These are phyloP conservation scores for Pipistrellus pygmaeus DNA, from an alignment of 2,797 vertebrate genomes.

Conservation along the genomic window DNA sequence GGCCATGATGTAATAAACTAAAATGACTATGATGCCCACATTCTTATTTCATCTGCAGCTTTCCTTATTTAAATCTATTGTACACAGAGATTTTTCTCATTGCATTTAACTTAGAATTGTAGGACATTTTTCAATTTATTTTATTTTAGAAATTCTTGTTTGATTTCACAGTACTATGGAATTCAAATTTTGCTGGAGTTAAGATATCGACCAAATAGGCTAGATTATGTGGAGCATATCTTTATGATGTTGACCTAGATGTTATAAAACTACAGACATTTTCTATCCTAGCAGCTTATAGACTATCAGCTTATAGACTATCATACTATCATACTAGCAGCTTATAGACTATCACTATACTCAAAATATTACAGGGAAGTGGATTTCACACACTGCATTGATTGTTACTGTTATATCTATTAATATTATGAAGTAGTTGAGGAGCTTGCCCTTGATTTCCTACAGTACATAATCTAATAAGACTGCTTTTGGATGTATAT, in stretches of 20 bases:
- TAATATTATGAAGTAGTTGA: constrained; percentile 12
- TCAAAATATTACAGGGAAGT: constrained; percentile 57
- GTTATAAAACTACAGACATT: constrained; percentile 65
- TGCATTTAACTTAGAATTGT: constrained; percentile 83
- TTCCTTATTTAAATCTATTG: constrained; percentile 83
- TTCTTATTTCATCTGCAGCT: constrained; percentile 83
- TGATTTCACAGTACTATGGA: constrained; percentile 84
- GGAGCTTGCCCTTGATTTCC: constrained; percentile 7
- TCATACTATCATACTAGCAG: neutral
- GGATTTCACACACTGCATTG: neutral
- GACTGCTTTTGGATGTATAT: neutral
- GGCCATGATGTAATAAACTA: constrained; percentile 84
- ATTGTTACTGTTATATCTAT: neutral
- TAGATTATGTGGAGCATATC: constrained; percentile 22
- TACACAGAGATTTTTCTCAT: constrained; percentile 82
- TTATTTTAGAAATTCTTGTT: constrained; percentile 84
- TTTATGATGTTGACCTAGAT: constrained; percentile 45
- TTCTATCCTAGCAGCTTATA: neutral
- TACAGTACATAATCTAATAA: neutral
- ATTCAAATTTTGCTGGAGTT: constrained; percentile 84
- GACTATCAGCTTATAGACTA: constrained; percentile 28
- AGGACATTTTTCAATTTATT: constrained; percentile 78
- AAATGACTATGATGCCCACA: constrained; percentile 82
- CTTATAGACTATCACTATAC: constrained; percentile 5
- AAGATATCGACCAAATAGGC: constrained; percentile 40